These are phyloP conservation scores for Lasioglossum marginatum DNA, from an alignment of 2,888 invertebrate species.

Conservation along the genomic window DNA sequence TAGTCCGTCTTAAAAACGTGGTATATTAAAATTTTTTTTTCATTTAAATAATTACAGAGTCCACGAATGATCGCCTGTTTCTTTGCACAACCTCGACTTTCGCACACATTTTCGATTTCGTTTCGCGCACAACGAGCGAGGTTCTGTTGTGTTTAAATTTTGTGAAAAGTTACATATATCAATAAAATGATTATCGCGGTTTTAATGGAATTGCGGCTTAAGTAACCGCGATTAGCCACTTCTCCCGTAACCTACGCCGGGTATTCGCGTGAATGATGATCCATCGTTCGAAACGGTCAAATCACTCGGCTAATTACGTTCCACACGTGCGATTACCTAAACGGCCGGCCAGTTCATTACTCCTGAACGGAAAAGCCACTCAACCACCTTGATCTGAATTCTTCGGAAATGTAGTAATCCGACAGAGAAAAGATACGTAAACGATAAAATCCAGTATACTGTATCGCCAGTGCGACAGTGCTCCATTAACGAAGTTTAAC, in stretches of 20 bases:
- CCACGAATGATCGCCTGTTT: neutral
- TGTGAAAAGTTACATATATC: no score
- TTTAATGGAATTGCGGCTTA: neutral
- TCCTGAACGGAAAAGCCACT: neutral
- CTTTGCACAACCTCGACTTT: neutral
- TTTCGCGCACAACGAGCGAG: neutral
- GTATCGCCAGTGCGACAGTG: neutral
- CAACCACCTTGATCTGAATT: constrained; percentile 21
- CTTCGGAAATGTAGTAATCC: neutral
- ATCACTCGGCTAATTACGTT: constrained; percentile 15
- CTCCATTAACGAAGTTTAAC: constrained; percentile 10
- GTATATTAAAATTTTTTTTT: no score
- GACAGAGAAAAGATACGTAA: constrained; percentile 14
- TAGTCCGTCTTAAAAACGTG: no score
- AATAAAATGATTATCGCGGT: neutral
- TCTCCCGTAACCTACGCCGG: neutral
- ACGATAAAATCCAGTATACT: neutral
- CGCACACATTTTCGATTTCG: neutral
- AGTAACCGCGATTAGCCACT: neutral
- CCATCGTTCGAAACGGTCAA: neutral
- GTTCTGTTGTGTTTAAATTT: neutral
- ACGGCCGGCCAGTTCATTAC: neutral
- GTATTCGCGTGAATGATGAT: neutral
- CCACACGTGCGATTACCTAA: neutral
- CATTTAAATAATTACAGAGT: no score